Base-by-base conservation (phyloP, 2,797 vertebrate species). In the Phalloptychus januarius region DNA sequence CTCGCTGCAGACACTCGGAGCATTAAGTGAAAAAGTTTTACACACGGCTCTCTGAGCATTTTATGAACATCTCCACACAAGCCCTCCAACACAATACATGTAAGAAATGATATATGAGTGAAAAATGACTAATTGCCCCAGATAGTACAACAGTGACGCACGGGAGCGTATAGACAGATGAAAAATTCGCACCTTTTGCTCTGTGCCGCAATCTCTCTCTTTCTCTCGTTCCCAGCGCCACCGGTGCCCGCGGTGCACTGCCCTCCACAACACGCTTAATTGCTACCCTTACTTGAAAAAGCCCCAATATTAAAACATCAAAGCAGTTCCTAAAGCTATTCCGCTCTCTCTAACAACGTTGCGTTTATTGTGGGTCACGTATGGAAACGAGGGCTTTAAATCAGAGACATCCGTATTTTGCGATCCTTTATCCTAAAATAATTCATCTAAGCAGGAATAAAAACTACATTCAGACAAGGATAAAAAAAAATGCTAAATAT, bases 161-260 rank as follows among this genome's bases (percentile, higher is more conserved):
- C 89, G 84, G 88, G 88, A 90, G 84, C 87, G 89, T 82, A 70
- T 75, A 80, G 81, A 88, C 78, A 79, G 83, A 88, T 83, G 90
- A 90, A 80, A 91, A 87, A 92, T 84, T 94, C 90, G 89, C 93
- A 94, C 94, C 91, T 94, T 91, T 91, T 82, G 86, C 91, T 92
- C 85, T 10, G 85, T 89, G 89, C 80, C 77, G 88, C 87, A 88
- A 86, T 83, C 88, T 70, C 38, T 61, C 28, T 18, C 58, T 3
- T 13, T 54, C 20, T 54, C 23, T 54, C 3, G 91, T 77, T 89
- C 38, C 84, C 46, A 78, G 80, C 70, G 83, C 56, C 91, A 89
- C 78, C 85, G 83, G 73, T 86, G 89, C 89, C 86, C 86, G 91
- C 83, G 87, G 89, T 80, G 91, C 83, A 75, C 85, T 81, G 72